A percentile compares a stretch with the other conserved stretches of the same genome.
Conservation (phyloP, 2,888 invertebrate species). For the Drosophila kanekoi region DNA sequence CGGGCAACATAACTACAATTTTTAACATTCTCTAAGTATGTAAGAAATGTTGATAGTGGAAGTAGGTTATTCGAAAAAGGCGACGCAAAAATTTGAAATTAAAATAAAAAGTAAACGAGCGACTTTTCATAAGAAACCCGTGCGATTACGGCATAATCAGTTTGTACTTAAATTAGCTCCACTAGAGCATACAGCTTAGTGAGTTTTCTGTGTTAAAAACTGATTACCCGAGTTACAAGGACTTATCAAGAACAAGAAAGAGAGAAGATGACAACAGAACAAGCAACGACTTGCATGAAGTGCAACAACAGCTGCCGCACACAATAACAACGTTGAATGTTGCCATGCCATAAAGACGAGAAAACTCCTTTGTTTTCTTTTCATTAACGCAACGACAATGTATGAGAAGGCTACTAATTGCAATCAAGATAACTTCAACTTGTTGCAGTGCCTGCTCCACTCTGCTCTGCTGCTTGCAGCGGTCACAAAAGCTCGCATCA, state of each 20-base stretch:
- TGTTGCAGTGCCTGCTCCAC: conserved; percentile 46
- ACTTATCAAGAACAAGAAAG: conserved; percentile 18
- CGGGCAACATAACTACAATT: too few relatives aligned
- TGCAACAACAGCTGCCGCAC: conserved; percentile 27
- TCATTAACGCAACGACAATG: conserved; percentile 74
- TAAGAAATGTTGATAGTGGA: too few relatives aligned
- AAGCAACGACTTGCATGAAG: conserved; percentile 51
- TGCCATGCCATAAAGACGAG: conserved; percentile 21
- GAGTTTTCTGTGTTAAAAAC: conserved; percentile 38
- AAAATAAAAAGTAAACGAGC: background rate
- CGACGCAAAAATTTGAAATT: conserved; percentile 2
- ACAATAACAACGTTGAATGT: conserved; percentile 36
- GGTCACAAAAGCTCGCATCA: conserved; percentile 8
- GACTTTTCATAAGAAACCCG: too few relatives aligned
- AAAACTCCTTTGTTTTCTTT: conserved; percentile 70
- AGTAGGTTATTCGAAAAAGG: too few relatives aligned
- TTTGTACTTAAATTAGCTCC: conserved; percentile 7
- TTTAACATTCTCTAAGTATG: too few relatives aligned
- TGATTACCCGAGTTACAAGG: conserved; percentile 39
- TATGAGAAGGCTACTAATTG: conserved; percentile 74
- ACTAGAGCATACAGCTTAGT: conserved; percentile 28
- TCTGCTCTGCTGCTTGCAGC: background rate
- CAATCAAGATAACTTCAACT: conserved; percentile 80
- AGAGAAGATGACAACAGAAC: conserved; percentile 26
- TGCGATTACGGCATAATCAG: conserved; percentile 2